phyloP scores from a whole-genome alignment of 2,888 invertebrate genomes.

The Stenurella melanura region DNA sequence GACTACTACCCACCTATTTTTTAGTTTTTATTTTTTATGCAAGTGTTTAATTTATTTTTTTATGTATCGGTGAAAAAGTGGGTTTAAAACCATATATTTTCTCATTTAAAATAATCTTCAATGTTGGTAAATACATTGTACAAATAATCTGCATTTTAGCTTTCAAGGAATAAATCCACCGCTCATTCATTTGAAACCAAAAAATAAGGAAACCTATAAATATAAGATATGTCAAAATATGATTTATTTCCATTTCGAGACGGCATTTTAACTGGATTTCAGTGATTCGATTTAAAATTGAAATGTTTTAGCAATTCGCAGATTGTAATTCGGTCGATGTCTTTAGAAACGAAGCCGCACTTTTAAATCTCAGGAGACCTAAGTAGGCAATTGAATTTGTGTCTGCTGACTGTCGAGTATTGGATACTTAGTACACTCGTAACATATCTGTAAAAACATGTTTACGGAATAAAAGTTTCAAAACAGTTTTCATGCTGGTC shows the following conservation, averaged over 20 bases:
- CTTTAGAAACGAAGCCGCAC: slow-evolving; percentile 26
- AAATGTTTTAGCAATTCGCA: slow-evolving; percentile 55
- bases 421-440: not conserved
- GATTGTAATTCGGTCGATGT: slow-evolving; percentile 53
- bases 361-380: slow-evolving; percentile 33
- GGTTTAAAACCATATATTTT: too few species aligned
- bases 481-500: slow-evolving; percentile 62
- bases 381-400: slow-evolving; percentile 50
- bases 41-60: too few species aligned
- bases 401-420: slow-evolving; percentile 36
- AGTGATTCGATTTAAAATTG: slow-evolving; percentile 54
- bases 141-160: not conserved
- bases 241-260: slow-evolving; percentile 32
- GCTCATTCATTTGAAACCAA: not conserved
- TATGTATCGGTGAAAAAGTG: too few species aligned
- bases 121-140: not conserved
- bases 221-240: slow-evolving; percentile 7
- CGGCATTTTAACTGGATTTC: slow-evolving; percentile 43
- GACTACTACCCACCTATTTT: too few species aligned
- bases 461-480: slow-evolving; percentile 57
- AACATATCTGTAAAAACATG: not conserved
- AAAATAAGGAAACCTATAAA: slow-evolving; percentile 7
- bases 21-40: too few species aligned
- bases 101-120: too few species aligned
- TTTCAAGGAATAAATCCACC: not conserved